Evolutionary conservation across 2,888 invertebrate genomes (phyloP).

Genomic region (Cacoxenus indagator): DNA sequence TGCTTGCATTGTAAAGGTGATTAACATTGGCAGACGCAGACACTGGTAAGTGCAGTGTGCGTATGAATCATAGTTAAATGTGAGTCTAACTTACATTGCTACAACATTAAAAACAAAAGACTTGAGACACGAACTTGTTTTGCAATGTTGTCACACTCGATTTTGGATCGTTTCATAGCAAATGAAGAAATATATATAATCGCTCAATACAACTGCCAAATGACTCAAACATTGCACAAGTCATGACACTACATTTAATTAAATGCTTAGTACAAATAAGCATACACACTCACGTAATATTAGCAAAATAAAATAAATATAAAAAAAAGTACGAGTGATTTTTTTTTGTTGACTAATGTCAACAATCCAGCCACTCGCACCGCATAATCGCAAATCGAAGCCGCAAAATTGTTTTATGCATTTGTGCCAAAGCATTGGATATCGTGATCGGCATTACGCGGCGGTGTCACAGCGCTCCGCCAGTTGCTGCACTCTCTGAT

Average conservation of each 20-base stretch:
- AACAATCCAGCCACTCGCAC: background rate
- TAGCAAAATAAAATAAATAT: background rate
- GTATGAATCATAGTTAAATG: background rate
- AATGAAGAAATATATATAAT: background rate
- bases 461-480: background rate
- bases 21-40: background rate
- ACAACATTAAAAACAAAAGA: conserved; percentile 30
- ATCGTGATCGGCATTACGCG: conserved; percentile 6
- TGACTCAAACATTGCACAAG: background rate
- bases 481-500: background rate
- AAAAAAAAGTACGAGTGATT: background rate
- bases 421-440: background rate
- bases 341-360: conserved; percentile 3
- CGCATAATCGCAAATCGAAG: background rate
- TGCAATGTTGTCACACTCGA: background rate
- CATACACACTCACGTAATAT: background rate
- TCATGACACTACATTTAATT: conserved; percentile 11
- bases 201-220: background rate
- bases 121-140: conserved; percentile 32
- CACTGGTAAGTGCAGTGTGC: background rate
- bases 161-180: background rate
- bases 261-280: background rate
- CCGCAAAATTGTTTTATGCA: background rate
- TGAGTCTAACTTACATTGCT: background rate
- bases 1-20: background rate